Evolutionary conservation across 2,113 vertebrate species (phyloP), one percentile per base, ranked within the genome.

Genomic region (Diadophis punctatus): DNA sequence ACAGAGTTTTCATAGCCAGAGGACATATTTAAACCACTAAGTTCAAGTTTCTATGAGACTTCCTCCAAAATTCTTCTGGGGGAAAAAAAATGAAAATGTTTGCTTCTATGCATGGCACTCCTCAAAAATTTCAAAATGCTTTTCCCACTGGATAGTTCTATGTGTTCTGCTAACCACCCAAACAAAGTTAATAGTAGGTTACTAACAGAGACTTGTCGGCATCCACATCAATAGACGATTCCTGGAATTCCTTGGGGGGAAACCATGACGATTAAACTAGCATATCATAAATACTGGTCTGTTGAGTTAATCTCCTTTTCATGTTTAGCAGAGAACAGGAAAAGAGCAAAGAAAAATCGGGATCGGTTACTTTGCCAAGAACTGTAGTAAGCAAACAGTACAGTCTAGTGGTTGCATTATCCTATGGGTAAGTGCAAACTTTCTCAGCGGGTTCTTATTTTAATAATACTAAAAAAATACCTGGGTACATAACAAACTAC

Each of bases 371-470:
- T 80, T 85, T 89, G 55, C 52, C 30, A 34, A 80, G 74, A 22
- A 80, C 74, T 80, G 74, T 43, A 80, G 34, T 9, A 80, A 80
- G 74, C 74, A 80, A 80, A 80, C 34, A 80, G 34, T 25, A 8
- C 9, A 49, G 27, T 34, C 20, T 7, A 85, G 43, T 85, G 56
- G 51, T 58, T 49, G 27, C 51, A 58, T 58, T 89, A 27, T 56
- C 53, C n/a, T 25, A 8, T 27, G 22, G 27, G 39, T 85, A 30
- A 58, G 48, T 49, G 27, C 27, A 49, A 74, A 55, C 68, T 58
- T 58, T 92, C 43, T 89, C 87, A 89, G 68, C 22, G 25, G 60
- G 14, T 92, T 89, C 49, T 84, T 89, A 84, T 80, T 74, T 89
- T 92, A 85, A 85, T 51, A 58, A 60, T 68, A 43, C n/a, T 20